A percentile compares a stretch with the other conserved stretches of the same genome.
These are phyloP conservation scores for Fistularia commersonii DNA, from an alignment of 2,797 vertebrate species.

Conservation along the genomic window DNA sequence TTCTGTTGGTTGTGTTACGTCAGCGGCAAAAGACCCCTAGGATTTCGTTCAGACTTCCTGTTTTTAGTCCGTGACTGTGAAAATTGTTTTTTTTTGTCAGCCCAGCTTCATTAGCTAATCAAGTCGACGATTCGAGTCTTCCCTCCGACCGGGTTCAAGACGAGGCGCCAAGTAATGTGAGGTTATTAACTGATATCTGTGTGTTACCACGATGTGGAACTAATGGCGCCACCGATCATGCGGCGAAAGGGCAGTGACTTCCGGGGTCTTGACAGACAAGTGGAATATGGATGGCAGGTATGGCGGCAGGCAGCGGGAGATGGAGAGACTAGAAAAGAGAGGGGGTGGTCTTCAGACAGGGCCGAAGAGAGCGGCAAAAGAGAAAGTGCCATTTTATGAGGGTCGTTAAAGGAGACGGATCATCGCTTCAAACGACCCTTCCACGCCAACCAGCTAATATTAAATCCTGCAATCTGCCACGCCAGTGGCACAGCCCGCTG, in stretches of 20 bases:
- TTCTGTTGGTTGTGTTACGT: too few species aligned
- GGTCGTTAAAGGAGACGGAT: conserved; percentile 67
- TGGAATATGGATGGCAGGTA: conserved; percentile 26
- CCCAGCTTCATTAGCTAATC: too few species aligned
- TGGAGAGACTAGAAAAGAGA: conserved; percentile 23
- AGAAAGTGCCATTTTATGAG: conserved; percentile 55
- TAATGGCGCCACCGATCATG: conserved; percentile 29
- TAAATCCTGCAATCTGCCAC: conserved; percentile 58
- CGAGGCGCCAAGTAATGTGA: conserved; percentile 12
- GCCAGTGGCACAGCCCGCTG: conserved; percentile 36
- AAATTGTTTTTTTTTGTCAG: too few species aligned
- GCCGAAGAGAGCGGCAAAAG: conserved; percentile 33
- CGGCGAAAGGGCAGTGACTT: conserved; percentile 22
- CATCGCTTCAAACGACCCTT: conserved; percentile 64
- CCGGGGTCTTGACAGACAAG: conserved; percentile 26
- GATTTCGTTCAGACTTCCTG: too few species aligned
- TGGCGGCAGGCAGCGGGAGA: conserved; percentile 8
- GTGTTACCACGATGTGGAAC: conserved; percentile 25
- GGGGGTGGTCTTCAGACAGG: conserved; percentile 1
- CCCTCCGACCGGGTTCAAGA: conserved; percentile 15
- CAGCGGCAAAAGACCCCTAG: too few species aligned
- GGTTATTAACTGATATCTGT: conserved; percentile 33
- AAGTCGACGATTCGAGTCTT: too few species aligned
- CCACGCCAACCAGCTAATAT: conserved; percentile 47
- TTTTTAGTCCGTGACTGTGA: too few species aligned